phyloP scores from a whole-genome alignment of 2,888 invertebrate species.

The Cantharis rufa region DNA sequence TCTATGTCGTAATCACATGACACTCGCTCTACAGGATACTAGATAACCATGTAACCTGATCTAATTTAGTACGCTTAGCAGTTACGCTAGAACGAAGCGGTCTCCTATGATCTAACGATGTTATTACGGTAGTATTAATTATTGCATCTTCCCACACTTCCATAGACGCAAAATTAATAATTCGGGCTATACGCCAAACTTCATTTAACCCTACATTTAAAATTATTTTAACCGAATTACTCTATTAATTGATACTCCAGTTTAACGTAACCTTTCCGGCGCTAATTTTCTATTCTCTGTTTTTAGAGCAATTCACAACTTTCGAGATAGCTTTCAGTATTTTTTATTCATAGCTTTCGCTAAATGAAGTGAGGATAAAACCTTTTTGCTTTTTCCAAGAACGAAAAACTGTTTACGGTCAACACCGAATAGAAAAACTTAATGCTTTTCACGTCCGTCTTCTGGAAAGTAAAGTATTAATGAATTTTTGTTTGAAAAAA shows the following conservation, averaged over 20 bases:
- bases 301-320: neutral
- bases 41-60: constrained; percentile 49
- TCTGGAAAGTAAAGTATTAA: neutral
- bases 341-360: neutral
- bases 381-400: neutral
- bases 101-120: constrained; percentile 29
- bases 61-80: constrained; percentile 44
- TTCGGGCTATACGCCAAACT: neutral
- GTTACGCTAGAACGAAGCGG: constrained; percentile 30
- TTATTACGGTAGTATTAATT: constrained; percentile 30
- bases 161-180: constrained; percentile 17
- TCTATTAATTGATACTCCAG: neutral
- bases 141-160: constrained; percentile 29
- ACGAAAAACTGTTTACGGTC: neutral
- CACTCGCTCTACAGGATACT: constrained; percentile 43
- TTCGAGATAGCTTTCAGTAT: neutral
- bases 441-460: neutral
- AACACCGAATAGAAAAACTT: neutral
- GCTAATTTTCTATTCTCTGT: neutral
- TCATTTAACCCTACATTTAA: neutral
- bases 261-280: neutral
- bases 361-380: neutral
- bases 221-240: neutral
- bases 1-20: constrained; percentile 47
- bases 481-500: neutral